Conservation (phyloP, 2,113 vertebrate species). For the Machaerirhynchus nigripectus region DNA sequence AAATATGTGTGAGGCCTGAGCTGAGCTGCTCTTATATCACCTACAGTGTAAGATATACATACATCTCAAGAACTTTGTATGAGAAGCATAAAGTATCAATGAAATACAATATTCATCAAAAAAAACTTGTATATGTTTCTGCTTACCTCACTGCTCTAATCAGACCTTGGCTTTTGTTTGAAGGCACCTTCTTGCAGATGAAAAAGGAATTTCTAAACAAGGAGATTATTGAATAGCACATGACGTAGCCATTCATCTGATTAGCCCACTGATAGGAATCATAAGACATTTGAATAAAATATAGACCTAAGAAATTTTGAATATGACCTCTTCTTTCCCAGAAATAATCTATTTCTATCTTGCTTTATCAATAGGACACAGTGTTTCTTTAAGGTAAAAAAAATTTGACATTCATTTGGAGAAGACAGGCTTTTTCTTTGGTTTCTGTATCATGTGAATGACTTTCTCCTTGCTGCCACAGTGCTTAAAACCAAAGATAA, state of each 20-base stretch:
- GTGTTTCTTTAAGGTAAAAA: conserved; percentile 6
- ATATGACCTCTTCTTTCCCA: neutral
- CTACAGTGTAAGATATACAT: neutral
- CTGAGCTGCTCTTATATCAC: neutral
- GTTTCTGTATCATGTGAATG: conserved; percentile 28
- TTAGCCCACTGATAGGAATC: conserved; percentile 64
- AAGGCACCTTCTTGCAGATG: neutral
- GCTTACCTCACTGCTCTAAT: neutral
- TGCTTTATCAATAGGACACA: conserved; percentile 3
- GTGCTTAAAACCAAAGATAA: neutral
- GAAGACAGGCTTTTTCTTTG: neutral
- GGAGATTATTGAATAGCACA: conserved; percentile 67
- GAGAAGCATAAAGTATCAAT: neutral
- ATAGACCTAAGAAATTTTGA: neutral
- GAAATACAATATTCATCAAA: neutral
- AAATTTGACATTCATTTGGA: neutral
- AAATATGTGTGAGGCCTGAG: neutral
- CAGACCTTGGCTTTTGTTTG: neutral
- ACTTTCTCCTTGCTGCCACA: neutral
- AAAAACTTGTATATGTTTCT: neutral
- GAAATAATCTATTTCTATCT: neutral
- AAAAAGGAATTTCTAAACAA: conserved; percentile 24
- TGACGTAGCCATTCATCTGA: conserved; percentile 71
- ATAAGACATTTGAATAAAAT: conserved; percentile 66
- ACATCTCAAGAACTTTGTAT: neutral